Conservation (phyloP, 1,140 invertebrate species). For the Lepidurus packardi region DNA sequence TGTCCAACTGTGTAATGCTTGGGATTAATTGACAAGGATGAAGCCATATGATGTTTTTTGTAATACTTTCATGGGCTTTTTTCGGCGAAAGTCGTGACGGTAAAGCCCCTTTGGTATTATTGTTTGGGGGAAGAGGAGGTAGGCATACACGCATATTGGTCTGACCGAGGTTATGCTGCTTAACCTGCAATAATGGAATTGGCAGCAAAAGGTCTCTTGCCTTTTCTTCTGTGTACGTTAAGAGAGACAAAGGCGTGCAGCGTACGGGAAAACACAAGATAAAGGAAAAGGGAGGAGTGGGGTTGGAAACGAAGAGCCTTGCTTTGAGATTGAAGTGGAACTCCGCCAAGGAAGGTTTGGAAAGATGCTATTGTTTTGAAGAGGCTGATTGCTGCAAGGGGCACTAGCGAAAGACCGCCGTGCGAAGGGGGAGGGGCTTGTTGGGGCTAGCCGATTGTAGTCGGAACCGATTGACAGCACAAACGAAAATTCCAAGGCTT, state of each 20-base stretch:
- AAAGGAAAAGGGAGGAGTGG: background rate
- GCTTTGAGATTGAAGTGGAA: constrained; percentile 6
- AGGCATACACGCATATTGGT: background rate
- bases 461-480: background rate
- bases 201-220: background rate
- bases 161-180: background rate
- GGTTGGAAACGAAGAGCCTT: background rate
- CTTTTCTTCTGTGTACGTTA: background rate
- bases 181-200: background rate
- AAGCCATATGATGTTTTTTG: no score
- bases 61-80: no score
- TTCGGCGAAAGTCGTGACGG: no score
- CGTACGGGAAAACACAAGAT: constrained; percentile 9
- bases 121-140: no score
- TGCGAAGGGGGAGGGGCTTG: background rate
- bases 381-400: constrained; percentile 17
- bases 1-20: no score
- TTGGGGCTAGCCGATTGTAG: background rate
- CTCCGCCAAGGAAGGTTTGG: background rate
- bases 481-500: background rate
- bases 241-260: constrained; percentile 5
- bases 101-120: no score
- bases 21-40: no score
- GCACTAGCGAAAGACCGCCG: background rate
- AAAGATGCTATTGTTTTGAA: constrained; percentile 20